Evolutionary conservation across 2,113 vertebrate genomes (phyloP), one percentile per base, ranked within the genome.

Genomic region (Bubalus kerabau): DNA sequence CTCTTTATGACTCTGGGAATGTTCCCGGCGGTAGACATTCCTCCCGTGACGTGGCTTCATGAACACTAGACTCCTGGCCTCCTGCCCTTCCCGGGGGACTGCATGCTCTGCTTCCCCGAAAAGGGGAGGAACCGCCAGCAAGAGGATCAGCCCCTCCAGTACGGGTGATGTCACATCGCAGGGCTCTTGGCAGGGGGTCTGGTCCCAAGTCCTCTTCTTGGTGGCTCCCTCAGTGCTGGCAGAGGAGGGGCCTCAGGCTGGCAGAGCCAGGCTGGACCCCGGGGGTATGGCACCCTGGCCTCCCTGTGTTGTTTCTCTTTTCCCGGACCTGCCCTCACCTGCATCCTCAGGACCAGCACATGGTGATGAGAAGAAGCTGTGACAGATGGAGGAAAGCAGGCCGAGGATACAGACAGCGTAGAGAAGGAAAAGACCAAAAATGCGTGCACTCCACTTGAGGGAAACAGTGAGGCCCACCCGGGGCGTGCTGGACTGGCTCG

Each of bases 1-100:
- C 74, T 94, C 91, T 87, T 80, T 57, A 46, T 24, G 87, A 91
- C 85, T 90, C 71, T 64, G 83, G 94, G 91, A 71, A 84, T 12
- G 24, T 50, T 87, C 87, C 62, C 5, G 23, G 87, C n/a, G 46
- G 85, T 28, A 64, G 84, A 67, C 71, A 36, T 78, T 87, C 76
- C 76, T 87, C 46, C 93, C 40, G 23, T 21, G 19, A 57, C 93
- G n/a, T 32, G 10, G 62, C 81, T 74, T 19, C 28, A 59, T 5
- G 43, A 59, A 32, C 50, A 40, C 81, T 16, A 17, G 74, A 5
- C 87, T 40, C 60, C 80, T 14, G 81, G 81, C 52, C n/a, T 52
- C 48, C 5, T 23, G 48, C 80, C 32, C 48, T n/a, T n/a, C 80
- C 50, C 2, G 1, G 80, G 32, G 43, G 50, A 32, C 50, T 12